phyloP scores from a whole-genome alignment of 2,888 invertebrate species.

The Ectemnius lituratus region DNA sequence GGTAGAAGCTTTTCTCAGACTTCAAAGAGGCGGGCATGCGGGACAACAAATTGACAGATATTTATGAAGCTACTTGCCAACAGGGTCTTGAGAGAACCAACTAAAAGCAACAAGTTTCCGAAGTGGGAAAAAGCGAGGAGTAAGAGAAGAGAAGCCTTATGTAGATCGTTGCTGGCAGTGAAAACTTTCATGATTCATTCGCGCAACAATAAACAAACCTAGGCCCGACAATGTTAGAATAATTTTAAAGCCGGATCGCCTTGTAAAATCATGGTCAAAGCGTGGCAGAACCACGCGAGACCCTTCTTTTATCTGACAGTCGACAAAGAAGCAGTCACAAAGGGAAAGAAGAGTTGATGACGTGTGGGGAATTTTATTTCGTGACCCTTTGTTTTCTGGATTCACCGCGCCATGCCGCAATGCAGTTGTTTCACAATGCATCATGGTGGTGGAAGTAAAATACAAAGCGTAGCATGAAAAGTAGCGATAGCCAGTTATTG shows the following conservation, averaged over 20 bases:
- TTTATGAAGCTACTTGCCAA: constrained; percentile 4
- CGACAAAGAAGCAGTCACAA: too few relatives aligned
- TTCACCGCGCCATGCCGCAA: constrained; percentile 20
- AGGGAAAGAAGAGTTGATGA: constrained; percentile 17
- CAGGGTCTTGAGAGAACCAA: background rate
- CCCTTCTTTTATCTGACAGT: constrained; percentile 6
- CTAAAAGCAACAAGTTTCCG: background rate
- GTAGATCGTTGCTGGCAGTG: too few relatives aligned
- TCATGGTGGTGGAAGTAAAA: too few relatives aligned
- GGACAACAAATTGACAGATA: background rate
- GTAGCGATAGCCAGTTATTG: too few relatives aligned
- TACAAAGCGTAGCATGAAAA: too few relatives aligned
- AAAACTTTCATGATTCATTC: too few relatives aligned
- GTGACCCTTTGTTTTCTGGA: constrained; percentile 26
- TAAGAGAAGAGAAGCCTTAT: background rate
- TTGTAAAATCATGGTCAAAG: constrained; percentile 12
- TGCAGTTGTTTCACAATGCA: too few relatives aligned
- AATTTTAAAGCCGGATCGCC: constrained; percentile 9
- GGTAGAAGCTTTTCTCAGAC: constrained; percentile 11
- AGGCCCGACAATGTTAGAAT: background rate
- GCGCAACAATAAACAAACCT: constrained; percentile 1
- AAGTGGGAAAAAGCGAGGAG: background rate
- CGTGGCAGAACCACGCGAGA: constrained; percentile 18
- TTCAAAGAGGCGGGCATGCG: background rate
- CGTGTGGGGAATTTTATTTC: constrained; percentile 33